Base-by-base conservation (phyloP, 2,888 invertebrate species). In the Trissolcus brochymenae region DNA sequence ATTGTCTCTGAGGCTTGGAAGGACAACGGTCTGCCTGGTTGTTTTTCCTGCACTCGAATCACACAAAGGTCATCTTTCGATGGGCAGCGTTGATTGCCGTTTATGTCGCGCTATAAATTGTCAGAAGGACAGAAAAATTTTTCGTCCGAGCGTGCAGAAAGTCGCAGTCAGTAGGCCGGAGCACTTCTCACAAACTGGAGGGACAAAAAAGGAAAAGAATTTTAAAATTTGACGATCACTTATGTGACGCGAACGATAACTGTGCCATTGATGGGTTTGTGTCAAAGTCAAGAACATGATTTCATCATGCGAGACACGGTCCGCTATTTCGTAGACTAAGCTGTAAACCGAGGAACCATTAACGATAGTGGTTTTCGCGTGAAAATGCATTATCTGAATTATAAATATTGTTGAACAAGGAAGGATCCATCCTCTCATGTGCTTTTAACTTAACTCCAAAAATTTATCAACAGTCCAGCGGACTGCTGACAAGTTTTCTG, bases 51-150 rank as follows among this genome's bases (percentile, higher is more conserved):
- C 50, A 49, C 65, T 79, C 65, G 79, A 62, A 83, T 83, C 86
- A 86, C 85, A 86, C 86, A 86, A 87, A 87, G 87, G 86, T 86
- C 83, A 81, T 57, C 55, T 53, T 17, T 19, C 59, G 64, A 76
- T 72, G 59, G 57, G 49, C 53, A 50, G 51, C 25, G 73, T 65
- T 73, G 64, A 77, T 77, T 73, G 65, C 53, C 64, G 67, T 68
- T 70, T 77, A 73, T 64, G 56, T 73, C 73, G 57, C 61, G 62
- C 53, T 62, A 73, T 77, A 73, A 77, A 73, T 77, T 50, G 67
- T 67, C 57, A 17, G 59, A 19, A 35, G 62, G 72, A 16, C 11
- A 4, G 59, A 60, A 59, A 41, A 65, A 49, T 43, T 61, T 65
- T 70, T 76, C 40, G 46, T 62, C 56, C 25, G 50, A 71, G 21